Conservation (phyloP, 2,888 invertebrate species). For the Shargacucullia verbasci region DNA sequence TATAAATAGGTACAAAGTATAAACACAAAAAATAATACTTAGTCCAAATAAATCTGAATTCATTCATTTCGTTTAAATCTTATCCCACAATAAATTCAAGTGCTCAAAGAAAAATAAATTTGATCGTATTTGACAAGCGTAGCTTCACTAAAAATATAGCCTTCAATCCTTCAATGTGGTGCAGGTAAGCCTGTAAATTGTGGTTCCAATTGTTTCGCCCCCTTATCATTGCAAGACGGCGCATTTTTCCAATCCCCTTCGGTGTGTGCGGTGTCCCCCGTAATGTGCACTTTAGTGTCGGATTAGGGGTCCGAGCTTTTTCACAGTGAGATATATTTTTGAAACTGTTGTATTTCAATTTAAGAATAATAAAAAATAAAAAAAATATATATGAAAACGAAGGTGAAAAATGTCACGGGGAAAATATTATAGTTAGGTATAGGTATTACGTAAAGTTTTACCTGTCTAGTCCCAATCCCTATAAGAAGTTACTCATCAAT, state of each 20-base stretch:
- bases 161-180: constrained; percentile 20
- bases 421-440: too few relatives aligned
- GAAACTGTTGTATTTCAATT: background rate
- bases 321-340: background rate
- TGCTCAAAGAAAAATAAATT: background rate
- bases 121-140: background rate
- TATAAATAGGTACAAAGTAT: too few relatives aligned
- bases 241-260: constrained; percentile 42
- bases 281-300: constrained; percentile 34
- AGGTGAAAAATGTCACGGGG: too few relatives aligned
- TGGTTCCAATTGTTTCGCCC: constrained; percentile 59
- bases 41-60: too few relatives aligned
- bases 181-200: constrained; percentile 50
- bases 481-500: too few relatives aligned
- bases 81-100: background rate
- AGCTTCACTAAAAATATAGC: constrained; percentile 14
- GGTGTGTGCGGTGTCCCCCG: constrained; percentile 15
- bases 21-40: too few relatives aligned
- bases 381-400: too few relatives aligned
- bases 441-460: too few relatives aligned
- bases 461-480: too few relatives aligned
- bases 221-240: constrained; percentile 52
- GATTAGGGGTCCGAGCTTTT: constrained; percentile 7
- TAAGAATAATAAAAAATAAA: too few relatives aligned
- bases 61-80: too few relatives aligned